A percentile compares a stretch with the other conserved stretches of the same genome.
These are phyloP conservation scores for Masnerella sp. DNA, from an alignment of 2,888 invertebrate species.

Conservation along the genomic window DNA sequence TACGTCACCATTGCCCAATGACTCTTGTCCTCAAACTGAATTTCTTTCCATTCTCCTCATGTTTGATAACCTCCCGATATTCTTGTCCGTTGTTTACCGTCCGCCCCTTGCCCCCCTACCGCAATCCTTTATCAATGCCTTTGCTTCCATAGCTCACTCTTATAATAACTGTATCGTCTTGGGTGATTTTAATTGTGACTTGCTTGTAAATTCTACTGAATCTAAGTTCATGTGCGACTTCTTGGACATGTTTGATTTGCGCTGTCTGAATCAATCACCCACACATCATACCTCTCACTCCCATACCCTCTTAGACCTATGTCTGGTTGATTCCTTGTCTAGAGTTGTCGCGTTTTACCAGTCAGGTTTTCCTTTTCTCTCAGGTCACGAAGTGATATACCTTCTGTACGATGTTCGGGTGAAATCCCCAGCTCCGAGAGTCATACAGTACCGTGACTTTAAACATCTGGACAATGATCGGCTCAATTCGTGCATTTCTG, in stretches of 20 bases:
- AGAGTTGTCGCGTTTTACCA: background rate
- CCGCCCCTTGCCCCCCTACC: background rate
- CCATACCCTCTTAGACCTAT: constrained; percentile 7
- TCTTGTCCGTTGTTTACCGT: background rate
- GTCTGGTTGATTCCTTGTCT: background rate
- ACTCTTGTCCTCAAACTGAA: background rate
- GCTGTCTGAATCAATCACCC: background rate
- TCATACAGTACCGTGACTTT: too few species aligned
- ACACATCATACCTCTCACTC: constrained; percentile 1
- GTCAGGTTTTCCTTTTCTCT: too few species aligned
- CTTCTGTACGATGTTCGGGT: too few species aligned
- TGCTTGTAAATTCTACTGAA: background rate
- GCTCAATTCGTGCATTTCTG: too few species aligned
- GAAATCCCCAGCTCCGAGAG: too few species aligned
- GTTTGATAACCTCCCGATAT: background rate
- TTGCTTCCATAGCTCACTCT: background rate
- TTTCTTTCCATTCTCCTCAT: background rate
- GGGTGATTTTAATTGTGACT: constrained; percentile 15
- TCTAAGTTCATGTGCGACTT: background rate
- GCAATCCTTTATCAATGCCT: background rate
- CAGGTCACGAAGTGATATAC: too few species aligned
- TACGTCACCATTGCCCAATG: background rate
- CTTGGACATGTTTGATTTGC: background rate
- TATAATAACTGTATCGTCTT: background rate
- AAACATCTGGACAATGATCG: too few species aligned